phyloP scores from a whole-genome alignment of 2,797 vertebrate genomes.

The Enteromius treurensis region DNA sequence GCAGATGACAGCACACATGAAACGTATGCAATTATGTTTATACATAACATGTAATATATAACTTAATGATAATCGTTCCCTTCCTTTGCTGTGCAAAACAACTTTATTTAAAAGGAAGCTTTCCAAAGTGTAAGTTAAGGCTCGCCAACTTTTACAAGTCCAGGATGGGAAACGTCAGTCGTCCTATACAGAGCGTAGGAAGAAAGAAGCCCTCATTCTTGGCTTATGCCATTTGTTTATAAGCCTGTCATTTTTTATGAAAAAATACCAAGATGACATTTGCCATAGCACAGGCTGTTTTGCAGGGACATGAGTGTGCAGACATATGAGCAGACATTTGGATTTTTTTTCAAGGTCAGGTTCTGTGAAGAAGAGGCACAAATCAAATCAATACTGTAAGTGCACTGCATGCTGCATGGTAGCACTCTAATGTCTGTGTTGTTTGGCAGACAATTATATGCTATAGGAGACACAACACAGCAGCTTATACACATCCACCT shows the following conservation, averaged over 20 bases:
- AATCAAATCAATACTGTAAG: constrained; percentile 15
- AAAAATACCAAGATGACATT: constrained; percentile 49
- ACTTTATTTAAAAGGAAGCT: constrained; percentile 14
- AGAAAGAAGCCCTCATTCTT: constrained; percentile 48
- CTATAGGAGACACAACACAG: not conserved
- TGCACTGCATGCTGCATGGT: constrained; percentile 9
- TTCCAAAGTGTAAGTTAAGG: constrained; percentile 31
- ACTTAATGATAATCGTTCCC: not conserved
- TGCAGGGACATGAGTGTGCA: not conserved
- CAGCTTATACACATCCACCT: not conserved
- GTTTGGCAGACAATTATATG: not conserved
- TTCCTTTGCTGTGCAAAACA: constrained; percentile 9
- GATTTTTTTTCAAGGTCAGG: not conserved
- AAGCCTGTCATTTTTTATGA: constrained; percentile 38
- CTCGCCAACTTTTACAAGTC: constrained; percentile 30
- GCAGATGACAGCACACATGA: constrained; percentile 29
- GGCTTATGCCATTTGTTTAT: not conserved
- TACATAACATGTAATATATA: constrained; percentile 9
- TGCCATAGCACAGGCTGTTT: constrained; percentile 14
- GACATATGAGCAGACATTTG: constrained; percentile 16
- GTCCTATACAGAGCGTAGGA: constrained; percentile 43
- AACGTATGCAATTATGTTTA: not conserved
- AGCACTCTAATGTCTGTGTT: not conserved
- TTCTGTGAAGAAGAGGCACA: constrained; percentile 21
- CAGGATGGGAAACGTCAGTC: constrained; percentile 38